A percentile compares a stretch with the other conserved stretches of the same genome.
These are phyloP conservation scores for Melangyna quadrimaculata DNA, from an alignment of 2,888 invertebrate species.

Conservation along the genomic window DNA sequence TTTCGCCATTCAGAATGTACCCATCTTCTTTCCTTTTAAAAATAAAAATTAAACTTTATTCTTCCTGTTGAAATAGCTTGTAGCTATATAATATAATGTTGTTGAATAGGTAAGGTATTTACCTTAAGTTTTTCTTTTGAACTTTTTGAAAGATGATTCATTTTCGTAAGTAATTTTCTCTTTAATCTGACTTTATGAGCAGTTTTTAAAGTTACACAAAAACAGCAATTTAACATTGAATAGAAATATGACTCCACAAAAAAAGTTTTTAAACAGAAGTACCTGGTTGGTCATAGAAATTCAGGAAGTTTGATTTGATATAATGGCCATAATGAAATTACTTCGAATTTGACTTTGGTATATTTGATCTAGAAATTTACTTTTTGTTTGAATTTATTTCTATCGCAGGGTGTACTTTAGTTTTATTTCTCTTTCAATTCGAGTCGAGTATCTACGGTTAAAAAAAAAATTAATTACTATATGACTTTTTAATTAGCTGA, in stretches of 20 bases:
- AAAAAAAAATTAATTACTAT: background rate
- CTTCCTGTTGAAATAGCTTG: too few species aligned
- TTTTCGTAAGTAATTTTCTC: too few species aligned
- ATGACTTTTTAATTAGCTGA: background rate
- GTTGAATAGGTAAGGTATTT: too few species aligned
- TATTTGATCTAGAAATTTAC: background rate
- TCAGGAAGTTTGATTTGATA: background rate
- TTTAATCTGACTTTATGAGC: too few species aligned
- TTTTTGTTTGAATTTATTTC: background rate
- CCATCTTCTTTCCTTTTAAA: too few species aligned
- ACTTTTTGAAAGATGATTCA: too few species aligned
- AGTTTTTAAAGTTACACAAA: background rate
- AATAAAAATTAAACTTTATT: too few species aligned
- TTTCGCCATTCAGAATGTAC: too few species aligned
- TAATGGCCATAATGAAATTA: background rate
- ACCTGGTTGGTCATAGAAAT: background rate
- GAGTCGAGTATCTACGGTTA: too few species aligned
- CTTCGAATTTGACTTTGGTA: background rate
- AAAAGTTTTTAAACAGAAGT: background rate
- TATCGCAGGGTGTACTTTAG: background rate
- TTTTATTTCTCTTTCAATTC: too few species aligned
- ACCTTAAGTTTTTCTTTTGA: too few species aligned
- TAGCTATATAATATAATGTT: too few species aligned
- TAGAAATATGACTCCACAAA: background rate
- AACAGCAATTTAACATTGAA: background rate